Conservation (phyloP, 2,888 invertebrate species). For the Mesorhabditis sp. region DNA sequence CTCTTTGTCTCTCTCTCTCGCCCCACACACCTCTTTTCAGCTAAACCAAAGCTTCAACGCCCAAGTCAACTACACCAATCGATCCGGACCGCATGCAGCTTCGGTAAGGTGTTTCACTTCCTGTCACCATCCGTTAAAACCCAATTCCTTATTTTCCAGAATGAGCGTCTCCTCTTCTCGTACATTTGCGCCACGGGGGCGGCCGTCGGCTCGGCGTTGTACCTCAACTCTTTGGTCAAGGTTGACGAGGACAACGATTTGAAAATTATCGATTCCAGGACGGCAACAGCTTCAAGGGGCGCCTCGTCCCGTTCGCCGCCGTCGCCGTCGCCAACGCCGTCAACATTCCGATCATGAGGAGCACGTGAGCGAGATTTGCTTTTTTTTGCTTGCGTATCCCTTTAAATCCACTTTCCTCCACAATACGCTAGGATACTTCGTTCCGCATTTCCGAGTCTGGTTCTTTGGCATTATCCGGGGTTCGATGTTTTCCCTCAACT, state of each 20-base stretch:
- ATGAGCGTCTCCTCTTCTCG: slow-evolving; percentile 62
- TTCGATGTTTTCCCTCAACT: no score
- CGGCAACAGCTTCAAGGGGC: slow-evolving; percentile 73
- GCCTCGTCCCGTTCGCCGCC: slow-evolving; percentile 88
- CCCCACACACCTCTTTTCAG: not conserved
- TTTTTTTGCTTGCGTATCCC: not conserved
- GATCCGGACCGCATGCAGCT: slow-evolving; percentile 61
- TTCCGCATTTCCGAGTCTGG: no score
- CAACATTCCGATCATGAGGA: slow-evolving; percentile 89
- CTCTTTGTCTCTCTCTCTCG: no score
- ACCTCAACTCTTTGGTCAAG: slow-evolving; percentile 29
- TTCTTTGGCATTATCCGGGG: no score
- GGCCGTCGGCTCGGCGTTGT: slow-evolving; percentile 31
- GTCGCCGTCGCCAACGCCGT: slow-evolving; percentile 94
- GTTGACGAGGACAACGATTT: not conserved
- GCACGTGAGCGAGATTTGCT: slow-evolving; percentile 21
- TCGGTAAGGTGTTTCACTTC: not conserved
- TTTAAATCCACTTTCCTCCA: not conserved
- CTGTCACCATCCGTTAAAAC: not conserved
- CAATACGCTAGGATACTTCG: no score
- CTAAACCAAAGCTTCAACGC: slow-evolving; percentile 74
- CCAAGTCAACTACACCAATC: slow-evolving; percentile 94
- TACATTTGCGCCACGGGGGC: slow-evolving; percentile 34
- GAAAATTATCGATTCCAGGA: slow-evolving; percentile 11
- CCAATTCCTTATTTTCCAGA: not conserved